A percentile compares a stretch with the other conserved stretches of the same genome.
These are phyloP conservation scores for Cyclina sinensis DNA, from an alignment of 1,140 invertebrate genomes.

Conservation along the genomic window DNA sequence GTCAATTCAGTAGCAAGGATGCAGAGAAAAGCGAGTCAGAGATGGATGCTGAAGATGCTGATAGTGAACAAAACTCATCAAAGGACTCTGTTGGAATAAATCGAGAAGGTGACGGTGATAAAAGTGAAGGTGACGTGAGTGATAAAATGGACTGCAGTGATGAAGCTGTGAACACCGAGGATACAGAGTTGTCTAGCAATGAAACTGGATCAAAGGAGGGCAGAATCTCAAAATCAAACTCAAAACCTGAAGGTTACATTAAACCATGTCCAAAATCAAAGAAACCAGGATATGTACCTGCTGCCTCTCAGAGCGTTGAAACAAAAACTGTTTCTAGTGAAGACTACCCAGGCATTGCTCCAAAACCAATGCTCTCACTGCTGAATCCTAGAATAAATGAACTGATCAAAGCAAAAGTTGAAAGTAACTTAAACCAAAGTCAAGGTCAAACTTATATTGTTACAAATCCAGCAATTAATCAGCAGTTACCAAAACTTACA, in stretches of 20 bases:
- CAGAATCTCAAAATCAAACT: constrained; percentile 40
- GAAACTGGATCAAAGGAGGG: constrained; percentile 2
- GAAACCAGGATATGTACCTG: constrained; percentile 61
- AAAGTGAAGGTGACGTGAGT: constrained; percentile 43
- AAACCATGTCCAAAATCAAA: constrained; percentile 66
- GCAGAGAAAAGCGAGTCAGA: constrained; percentile 10
- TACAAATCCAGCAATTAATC: constrained; percentile 11
- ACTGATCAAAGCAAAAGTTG: constrained; percentile 65
- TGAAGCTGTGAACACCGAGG: neutral
- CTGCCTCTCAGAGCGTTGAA: neutral
- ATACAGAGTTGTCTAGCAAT: neutral
- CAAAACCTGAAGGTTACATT: constrained; percentile 26
- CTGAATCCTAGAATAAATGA: constrained; percentile 60
- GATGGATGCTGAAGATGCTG: constrained; percentile 57
- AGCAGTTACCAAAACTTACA: constrained; percentile 61
- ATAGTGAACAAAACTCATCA: constrained; percentile 58
- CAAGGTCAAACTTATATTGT: constrained; percentile 47
- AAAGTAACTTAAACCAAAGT: constrained; percentile 28
- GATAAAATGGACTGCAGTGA: constrained; percentile 32
- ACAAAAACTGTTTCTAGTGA: constrained; percentile 29
- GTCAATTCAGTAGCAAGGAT: neutral
- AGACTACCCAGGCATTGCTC: neutral
- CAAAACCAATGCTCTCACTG: constrained; percentile 59
- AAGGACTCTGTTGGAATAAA: constrained; percentile 63
- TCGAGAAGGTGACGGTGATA: constrained; percentile 64